A percentile compares a stretch with the other conserved stretches of the same genome.
phyloP scores from a whole-genome alignment of 2,888 invertebrate species.

The Nomada flava region DNA sequence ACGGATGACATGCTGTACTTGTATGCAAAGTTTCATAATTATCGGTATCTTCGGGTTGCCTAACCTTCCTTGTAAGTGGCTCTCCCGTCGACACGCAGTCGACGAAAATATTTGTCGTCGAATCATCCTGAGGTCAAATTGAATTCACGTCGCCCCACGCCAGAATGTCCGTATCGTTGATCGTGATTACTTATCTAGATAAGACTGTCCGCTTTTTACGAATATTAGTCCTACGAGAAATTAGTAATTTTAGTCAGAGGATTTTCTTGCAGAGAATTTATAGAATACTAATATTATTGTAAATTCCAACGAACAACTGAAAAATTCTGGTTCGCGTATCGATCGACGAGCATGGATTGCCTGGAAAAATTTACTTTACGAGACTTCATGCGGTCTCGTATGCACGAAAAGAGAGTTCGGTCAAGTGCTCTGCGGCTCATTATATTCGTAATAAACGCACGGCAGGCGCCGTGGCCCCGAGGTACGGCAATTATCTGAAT shows the following conservation, averaged over 20 bases:
- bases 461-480: constrained; percentile 57
- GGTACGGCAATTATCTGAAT: constrained; percentile 78
- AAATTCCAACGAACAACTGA: constrained; percentile 20
- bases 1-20: too few relatives aligned
- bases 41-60: too few relatives aligned
- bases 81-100: constrained; percentile 71
- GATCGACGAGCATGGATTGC: constrained; percentile 26
- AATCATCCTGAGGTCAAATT: constrained; percentile 72
- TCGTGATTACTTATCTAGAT: constrained; percentile 52
- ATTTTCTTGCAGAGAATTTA: too few relatives aligned
- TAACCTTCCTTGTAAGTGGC: too few relatives aligned
- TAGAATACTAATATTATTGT: too few relatives aligned
- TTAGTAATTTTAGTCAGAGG: too few relatives aligned
- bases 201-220: too few relatives aligned
- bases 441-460: constrained; percentile 70
- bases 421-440: constrained; percentile 61
- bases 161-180: constrained; percentile 20
- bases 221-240: too few relatives aligned
- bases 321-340: constrained; percentile 52
- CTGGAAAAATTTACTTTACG: constrained; percentile 55
- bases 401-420: constrained; percentile 1
- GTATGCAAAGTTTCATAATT: too few relatives aligned
- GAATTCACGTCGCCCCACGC: constrained; percentile 61
- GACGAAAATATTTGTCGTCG: constrained; percentile 80
- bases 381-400: constrained; percentile 37